Percentiles rank a stretch among this genome's conserved stretches.
phyloP scores from a whole-genome alignment of 2,888 invertebrate species.

The Phorcus lineatus region DNA sequence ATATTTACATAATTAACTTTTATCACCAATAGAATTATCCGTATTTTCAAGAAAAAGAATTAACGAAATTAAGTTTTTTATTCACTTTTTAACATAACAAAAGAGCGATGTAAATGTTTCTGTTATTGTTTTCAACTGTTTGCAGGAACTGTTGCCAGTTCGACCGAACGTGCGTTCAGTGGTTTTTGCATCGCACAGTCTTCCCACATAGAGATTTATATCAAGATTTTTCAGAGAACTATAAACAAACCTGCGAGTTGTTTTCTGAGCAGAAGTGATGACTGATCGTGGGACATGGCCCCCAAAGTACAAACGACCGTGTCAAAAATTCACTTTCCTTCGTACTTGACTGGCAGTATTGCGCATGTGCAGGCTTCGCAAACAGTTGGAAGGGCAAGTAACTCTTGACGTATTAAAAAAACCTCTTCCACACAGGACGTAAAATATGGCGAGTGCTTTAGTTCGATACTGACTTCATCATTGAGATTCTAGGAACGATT shows the following conservation, averaged over 20 bases:
- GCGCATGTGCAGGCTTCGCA: conserved; percentile 3
- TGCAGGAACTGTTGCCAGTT: conserved; percentile 11
- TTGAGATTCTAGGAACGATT: no score
- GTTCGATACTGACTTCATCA: no score
- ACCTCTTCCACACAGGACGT: no score
- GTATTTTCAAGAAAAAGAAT: no score
- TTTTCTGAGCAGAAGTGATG: conserved; percentile 63
- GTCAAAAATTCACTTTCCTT: background rate
- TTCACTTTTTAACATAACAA: no score
- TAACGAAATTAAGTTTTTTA: no score
- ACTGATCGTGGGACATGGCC: conserved; percentile 65
- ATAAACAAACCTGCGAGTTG: conserved; percentile 63
- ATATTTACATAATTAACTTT: no score
- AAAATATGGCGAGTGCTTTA: no score
- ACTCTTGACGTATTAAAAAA: background rate
- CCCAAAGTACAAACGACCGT: conserved; percentile 8
- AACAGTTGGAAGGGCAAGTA: background rate
- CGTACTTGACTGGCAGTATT: background rate
- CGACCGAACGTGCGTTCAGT: background rate
- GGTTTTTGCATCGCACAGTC: background rate
- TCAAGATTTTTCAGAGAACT: background rate
- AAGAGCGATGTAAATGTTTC: background rate
- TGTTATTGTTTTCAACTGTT: conserved; percentile 26
- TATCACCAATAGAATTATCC: no score
- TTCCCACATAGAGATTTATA: background rate